Evolutionary conservation across 2,113 vertebrate genomes (phyloP).

Genomic region (Ochotona curzoniae): DNA sequence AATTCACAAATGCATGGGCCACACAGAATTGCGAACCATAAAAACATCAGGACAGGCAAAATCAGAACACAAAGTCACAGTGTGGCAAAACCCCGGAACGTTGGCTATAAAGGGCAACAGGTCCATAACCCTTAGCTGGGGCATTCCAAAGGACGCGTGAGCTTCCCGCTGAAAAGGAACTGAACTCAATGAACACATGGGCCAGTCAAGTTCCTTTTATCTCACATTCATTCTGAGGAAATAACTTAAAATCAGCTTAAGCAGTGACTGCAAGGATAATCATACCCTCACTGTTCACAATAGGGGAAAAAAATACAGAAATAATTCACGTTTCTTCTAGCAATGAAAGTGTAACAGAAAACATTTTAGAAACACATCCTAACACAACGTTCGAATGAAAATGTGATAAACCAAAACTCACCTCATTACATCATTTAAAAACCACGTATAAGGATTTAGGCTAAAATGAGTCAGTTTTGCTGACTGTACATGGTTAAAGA

Average conservation of each 20-base stretch:
- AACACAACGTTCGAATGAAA: background rate
- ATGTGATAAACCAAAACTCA: background rate
- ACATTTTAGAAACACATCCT: background rate
- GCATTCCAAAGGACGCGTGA: background rate
- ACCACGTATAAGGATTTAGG: background rate
- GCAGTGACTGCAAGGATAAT: background rate
- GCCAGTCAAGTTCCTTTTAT: background rate
- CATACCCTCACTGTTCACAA: background rate
- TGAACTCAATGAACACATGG: background rate
- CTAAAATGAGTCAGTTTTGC: background rate
- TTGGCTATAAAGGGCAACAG: background rate
- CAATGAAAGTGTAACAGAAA: background rate
- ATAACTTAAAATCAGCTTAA: constrained; percentile 35
- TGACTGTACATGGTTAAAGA: background rate
- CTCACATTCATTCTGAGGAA: background rate
- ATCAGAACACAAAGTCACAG: background rate
- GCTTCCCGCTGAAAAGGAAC: constrained; percentile 7
- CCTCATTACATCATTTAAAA: background rate
- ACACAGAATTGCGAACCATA: background rate
- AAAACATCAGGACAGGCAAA: background rate
- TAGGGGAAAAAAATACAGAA: background rate
- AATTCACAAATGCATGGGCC: background rate
- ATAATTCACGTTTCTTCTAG: background rate
- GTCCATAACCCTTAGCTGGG: background rate
- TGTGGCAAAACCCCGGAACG: background rate